Evolutionary conservation across 1,140 invertebrate species (phyloP).

Genomic region (Ganaspis sp.): DNA sequence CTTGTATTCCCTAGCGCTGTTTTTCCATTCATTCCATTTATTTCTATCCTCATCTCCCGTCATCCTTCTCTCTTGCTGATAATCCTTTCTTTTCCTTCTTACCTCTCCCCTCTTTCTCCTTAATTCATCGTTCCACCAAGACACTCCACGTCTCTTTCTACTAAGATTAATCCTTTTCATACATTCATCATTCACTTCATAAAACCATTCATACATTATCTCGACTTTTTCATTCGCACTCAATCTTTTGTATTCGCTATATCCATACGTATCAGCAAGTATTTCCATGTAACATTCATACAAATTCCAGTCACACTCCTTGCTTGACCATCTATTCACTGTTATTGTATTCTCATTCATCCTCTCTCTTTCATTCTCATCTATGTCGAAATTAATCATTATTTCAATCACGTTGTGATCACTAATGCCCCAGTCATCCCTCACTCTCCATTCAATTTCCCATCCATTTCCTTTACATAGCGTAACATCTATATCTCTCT

Average conservation of each 20-base stretch:
- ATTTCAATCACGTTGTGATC: neutral
- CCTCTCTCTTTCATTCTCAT: neutral
- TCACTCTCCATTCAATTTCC: neutral
- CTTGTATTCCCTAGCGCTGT: neutral
- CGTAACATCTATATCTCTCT: neutral
- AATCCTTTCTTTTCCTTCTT: neutral
- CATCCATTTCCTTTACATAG: neutral
- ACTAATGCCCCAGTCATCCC: neutral
- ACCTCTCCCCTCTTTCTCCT: neutral
- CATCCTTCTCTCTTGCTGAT: neutral
- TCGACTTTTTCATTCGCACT: neutral
- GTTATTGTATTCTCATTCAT: neutral
- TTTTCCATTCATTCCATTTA: neutral
- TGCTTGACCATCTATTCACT: neutral
- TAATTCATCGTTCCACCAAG: neutral
- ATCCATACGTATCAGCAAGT: neutral
- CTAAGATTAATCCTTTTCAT: neutral
- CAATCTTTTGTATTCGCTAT: neutral
- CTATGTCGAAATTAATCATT: no score
- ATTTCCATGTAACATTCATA: neutral
- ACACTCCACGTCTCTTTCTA: neutral
- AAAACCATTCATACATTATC: neutral
- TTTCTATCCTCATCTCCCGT: neutral
- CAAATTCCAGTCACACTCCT: neutral
- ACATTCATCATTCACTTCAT: neutral